These are phyloP conservation scores for Hozukius guyotensis DNA, from an alignment of 2,797 vertebrate genomes.

Conservation along the genomic window DNA sequence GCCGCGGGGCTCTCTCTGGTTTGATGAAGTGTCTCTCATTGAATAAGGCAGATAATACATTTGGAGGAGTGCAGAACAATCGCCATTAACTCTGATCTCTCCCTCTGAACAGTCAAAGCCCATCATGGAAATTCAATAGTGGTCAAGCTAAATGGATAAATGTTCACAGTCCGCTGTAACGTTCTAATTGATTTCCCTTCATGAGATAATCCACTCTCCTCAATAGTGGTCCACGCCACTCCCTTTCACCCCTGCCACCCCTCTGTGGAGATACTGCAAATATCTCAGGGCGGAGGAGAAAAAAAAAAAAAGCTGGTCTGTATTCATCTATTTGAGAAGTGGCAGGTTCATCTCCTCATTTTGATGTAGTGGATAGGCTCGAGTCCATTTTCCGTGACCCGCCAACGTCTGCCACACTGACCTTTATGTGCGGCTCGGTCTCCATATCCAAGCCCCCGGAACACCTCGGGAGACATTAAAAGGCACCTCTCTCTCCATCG, in stretches of 20 bases:
- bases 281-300: conserved; percentile 69
- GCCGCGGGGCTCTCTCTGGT: conserved; percentile 93
- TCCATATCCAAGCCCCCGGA: conserved; percentile 59
- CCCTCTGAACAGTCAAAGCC: conserved; percentile 91
- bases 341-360: conserved; percentile 81
- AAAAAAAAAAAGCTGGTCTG: conserved; percentile 84
- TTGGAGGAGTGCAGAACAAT: conserved; percentile 97
- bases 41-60: conserved; percentile 99
- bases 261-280: conserved; percentile 79
- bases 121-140: conserved; percentile 99
- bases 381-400: conserved; percentile 86
- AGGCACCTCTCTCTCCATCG: conserved; percentile 70
- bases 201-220: conserved; percentile 96
- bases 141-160: conserved; percentile 98
- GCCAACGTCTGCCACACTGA: conserved; percentile 83
- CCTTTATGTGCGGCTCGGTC: conserved; percentile 83
- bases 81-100: conserved; percentile 97
- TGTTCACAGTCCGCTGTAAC: conserved; percentile 97
- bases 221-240: conserved; percentile 86
- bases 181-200: conserved; percentile 99
- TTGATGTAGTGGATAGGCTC: conserved; percentile 81
- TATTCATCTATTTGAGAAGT: conserved; percentile 88
- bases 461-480: conserved; percentile 84
- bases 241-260: conserved; percentile 90
- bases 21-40: conserved; percentile 99